phyloP scores from a whole-genome alignment of 2,113 vertebrate genomes.

The Corythoichthys intestinalis region DNA sequence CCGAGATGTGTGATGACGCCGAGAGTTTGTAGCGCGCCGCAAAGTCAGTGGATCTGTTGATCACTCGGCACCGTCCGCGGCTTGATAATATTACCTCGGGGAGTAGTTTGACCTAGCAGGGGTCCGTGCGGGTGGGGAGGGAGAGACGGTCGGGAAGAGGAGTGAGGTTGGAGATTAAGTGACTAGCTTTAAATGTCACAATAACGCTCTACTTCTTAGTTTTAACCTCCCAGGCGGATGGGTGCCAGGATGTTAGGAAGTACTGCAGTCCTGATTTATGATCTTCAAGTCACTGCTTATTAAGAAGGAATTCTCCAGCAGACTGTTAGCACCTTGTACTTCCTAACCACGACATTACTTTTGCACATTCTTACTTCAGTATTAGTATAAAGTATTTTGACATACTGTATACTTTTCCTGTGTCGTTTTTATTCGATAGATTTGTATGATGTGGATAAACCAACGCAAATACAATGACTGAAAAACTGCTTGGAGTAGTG shows the following conservation, averaged over 20 bases:
- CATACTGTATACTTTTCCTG: background rate
- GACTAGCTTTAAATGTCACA: slow-evolving; percentile 57
- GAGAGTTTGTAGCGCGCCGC: slow-evolving; percentile 50
- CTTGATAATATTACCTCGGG: slow-evolving; percentile 57
- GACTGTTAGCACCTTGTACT: background rate
- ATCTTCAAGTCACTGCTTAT: slow-evolving; percentile 35
- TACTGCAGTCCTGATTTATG: slow-evolving; percentile 35
- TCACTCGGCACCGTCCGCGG: slow-evolving; percentile 47
- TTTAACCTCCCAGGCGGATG: slow-evolving; percentile 33
- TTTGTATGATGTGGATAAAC: background rate
- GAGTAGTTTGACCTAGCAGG: slow-evolving; percentile 54
- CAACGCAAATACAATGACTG: background rate
- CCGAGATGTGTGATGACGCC: slow-evolving; percentile 57
- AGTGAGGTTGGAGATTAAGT: slow-evolving; percentile 53
- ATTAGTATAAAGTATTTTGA: background rate
- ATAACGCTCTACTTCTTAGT: slow-evolving; percentile 40
- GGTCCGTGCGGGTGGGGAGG: slow-evolving; percentile 29
- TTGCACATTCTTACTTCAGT: background rate
- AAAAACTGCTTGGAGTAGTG: background rate
- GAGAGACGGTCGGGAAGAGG: slow-evolving; percentile 17
- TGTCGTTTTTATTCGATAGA: background rate
- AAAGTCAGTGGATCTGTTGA: slow-evolving; percentile 61
- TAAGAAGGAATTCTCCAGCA: slow-evolving; percentile 23
- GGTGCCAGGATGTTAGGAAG: slow-evolving; percentile 37
- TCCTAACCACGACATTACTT: slow-evolving; percentile 2